phyloP scores from a whole-genome alignment of 2,797 vertebrate genomes.

The Poeciliopsis gracilis region DNA sequence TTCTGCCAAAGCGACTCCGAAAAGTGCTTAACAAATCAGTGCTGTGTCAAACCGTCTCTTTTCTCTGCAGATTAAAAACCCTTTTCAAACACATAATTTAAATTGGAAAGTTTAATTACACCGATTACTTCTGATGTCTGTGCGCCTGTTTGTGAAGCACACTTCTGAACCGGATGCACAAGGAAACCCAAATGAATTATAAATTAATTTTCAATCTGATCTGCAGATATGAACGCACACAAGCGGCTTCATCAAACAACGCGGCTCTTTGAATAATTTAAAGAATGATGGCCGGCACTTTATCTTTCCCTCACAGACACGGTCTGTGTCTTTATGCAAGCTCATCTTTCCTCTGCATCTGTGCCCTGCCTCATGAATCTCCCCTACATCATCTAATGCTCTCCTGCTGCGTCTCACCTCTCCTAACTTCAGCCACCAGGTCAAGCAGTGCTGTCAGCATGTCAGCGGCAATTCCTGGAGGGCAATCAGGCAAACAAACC shows the following conservation, averaged over 20 bases:
- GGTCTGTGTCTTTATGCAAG: conserved; percentile 24
- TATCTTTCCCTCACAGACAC: conserved; percentile 48
- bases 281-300: conserved; percentile 45
- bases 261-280: conserved; percentile 64
- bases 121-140: conserved; percentile 29
- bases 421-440: conserved; percentile 57
- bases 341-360: conserved; percentile 28
- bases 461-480: conserved; percentile 79
- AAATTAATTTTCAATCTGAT: conserved; percentile 40
- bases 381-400: conserved; percentile 26
- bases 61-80: conserved; percentile 22
- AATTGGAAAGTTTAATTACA: conserved; percentile 40
- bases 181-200: conserved; percentile 43
- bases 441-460: conserved; percentile 62
- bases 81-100: not conserved
- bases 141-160: conserved; percentile 13
- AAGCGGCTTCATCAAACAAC: conserved; percentile 36
- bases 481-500: conserved; percentile 77
- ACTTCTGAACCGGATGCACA: conserved; percentile 25
- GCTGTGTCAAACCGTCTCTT: not conserved
- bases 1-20: not conserved
- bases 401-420: conserved; percentile 20
- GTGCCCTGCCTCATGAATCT: conserved; percentile 14
- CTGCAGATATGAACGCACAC: conserved; percentile 5
- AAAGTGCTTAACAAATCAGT: not conserved